Conservation (phyloP, 2,888 invertebrate genomes). For the Endotricha flammealis region DNA sequence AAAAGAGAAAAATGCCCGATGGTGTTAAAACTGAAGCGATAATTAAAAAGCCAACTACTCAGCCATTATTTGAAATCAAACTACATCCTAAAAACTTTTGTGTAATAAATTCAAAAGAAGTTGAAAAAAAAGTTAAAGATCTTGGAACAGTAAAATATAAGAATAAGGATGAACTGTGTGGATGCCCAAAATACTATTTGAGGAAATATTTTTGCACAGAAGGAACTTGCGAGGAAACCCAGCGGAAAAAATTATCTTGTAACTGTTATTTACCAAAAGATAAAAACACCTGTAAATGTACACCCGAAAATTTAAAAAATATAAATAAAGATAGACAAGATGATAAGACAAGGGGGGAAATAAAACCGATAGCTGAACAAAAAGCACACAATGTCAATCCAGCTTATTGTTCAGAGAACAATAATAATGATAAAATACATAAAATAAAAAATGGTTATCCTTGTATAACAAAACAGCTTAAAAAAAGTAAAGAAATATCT, state of each 20-base stretch:
- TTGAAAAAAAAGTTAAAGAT: conserved; percentile 26
- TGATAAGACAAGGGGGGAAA: too few species aligned
- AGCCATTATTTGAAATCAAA: conserved; percentile 34
- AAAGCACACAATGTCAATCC: too few species aligned
- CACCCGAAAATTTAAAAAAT: too few species aligned
- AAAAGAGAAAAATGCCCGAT: too few species aligned
- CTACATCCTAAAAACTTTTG: conserved; percentile 29
- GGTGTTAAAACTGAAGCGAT: too few species aligned
- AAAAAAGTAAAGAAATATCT: too few species aligned
- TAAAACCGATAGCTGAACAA: too few species aligned
- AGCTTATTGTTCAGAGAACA: too few species aligned
- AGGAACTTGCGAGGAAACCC: conserved; percentile 26
- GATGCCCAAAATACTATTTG: conserved; percentile 24
- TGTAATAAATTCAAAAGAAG: conserved; percentile 31
- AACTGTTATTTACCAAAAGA: background rate
- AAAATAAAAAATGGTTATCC: too few species aligned
- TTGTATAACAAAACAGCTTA: too few species aligned
- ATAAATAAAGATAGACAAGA: background rate
- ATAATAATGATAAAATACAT: too few species aligned
- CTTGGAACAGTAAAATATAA: conserved; percentile 19
- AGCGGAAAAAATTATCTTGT: background rate
- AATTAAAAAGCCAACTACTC: too few species aligned
- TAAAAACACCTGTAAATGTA: background rate
- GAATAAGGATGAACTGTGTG: conserved; percentile 19
- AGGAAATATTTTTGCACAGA: conserved; percentile 20